Base-by-base conservation (phyloP, 2,888 invertebrate species). In the Abrostola tripartita region DNA sequence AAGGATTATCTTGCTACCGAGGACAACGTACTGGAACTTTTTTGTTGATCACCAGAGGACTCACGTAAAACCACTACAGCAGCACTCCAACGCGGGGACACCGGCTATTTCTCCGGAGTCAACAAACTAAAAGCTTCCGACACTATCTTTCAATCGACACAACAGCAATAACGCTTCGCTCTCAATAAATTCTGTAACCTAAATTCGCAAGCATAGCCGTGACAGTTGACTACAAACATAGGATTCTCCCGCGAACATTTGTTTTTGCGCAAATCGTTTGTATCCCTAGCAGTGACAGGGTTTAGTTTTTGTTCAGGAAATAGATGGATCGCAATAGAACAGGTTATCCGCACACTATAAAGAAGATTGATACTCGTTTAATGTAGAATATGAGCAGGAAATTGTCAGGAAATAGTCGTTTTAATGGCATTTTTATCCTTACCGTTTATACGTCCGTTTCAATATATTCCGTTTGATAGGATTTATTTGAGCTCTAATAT, bases 141-240 rank as follows among this genome's bases (percentile, higher is more conserved):
- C 11, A 9, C 35, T 52, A 6, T 50, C 24, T 9, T 40, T 10
- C 10, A 40, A 7, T 9, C 44, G 38, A 55, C 35, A 8, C 8
- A 51, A 67, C 11, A 36, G 50, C 35, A n/a, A n/a, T 42, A 62
- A 6, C 12, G 51, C 55, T 58, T 41, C 11, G 42, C 7, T 50
- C 7, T 37, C 53, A 65, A 61, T 70, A 66, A 70, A 58, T 70
- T 54, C 53, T 49, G 47, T 12, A 47, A 38, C 38, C 55, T 53
- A 6, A 57, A 66, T 50, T 70, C 70, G 53, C 24, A 53, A 61
- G 8, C 14, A 60, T 50, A 35, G 53, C 24, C 24, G 53, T 65
- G 50, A 70, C 56, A 14, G 69, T 65, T 57, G 50, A 70, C 65
- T 65, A 49, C 71, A 60, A 60, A 59, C 56, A 53, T 59, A 54